Base-by-base conservation (phyloP, 2,888 invertebrate species). In the Nephrotoma flavescens region DNA sequence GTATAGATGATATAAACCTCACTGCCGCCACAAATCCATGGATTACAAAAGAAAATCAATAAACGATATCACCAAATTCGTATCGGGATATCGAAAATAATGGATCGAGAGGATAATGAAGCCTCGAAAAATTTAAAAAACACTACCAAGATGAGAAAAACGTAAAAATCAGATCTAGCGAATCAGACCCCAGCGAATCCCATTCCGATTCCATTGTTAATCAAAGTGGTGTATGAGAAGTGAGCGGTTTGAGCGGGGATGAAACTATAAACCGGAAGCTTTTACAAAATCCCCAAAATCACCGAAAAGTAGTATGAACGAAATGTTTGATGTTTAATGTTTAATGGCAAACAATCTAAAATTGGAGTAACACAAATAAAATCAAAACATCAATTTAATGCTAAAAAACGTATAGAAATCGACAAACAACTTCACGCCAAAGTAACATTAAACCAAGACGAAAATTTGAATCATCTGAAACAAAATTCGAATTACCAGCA, bases 21-120 rank as follows among this genome's bases (percentile, higher is more conserved):
- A n/a, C n/a, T n/a, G n/a, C n/a, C n/a, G n/a, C n/a, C n/a, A n/a
- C 93, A 88, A 95, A 96, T 91, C 95, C 95, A 6, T 96, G 96
- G 96, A 92, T 94, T 89, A 89, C 92, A 88, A 92, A 86, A 6
- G 15, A 7, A 15, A 11, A 71, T 31, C 1, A 15, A 71, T 83
- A 0, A 91, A 93, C 89, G 93, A 95, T 88, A 92, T 94, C 89
- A 90, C 92, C 9, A 93, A 94, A 87, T 95, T 95, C 91, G 90
- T 95, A 86, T 93, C 92, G 90, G 94, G 94, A 6, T 96, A 96
- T 89, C 93, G 95, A 88, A 95, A 95, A 91, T 96, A 94, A 91
- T 94, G 96, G 93, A 93, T 93, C 87, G 93, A 94, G 87, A 90
- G 93, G n/a, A 93, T n/a, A n/a, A 93, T 89, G 89, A 91, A 87